Conservation (phyloP, 2,797 vertebrate species). For the Hybognathus amarus region DNA sequence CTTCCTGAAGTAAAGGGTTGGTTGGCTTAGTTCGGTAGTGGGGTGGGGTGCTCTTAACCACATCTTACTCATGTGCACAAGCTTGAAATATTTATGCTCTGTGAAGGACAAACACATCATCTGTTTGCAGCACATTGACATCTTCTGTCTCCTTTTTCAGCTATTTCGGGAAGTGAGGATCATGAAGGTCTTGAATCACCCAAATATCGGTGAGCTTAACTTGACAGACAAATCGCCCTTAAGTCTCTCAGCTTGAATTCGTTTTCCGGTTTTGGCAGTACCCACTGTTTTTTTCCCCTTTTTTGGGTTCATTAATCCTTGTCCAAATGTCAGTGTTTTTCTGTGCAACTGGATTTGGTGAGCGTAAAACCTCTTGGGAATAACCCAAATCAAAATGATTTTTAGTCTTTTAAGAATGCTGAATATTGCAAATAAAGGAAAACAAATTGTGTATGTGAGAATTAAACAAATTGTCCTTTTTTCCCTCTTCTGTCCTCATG, state of each 20-base stretch:
- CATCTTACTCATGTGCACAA: background rate
- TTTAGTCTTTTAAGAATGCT: background rate
- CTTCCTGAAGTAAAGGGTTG: constrained; percentile 54
- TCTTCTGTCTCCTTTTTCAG: constrained; percentile 67
- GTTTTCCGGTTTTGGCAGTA: constrained; percentile 14
- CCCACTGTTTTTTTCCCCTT: background rate
- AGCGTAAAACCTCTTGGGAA: constrained; percentile 2
- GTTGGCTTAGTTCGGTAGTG: background rate
- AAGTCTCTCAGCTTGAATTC: constrained; percentile 34
- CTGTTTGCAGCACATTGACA: constrained; percentile 46
- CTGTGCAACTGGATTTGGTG: constrained; percentile 24
- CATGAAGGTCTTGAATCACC: constrained; percentile 94
- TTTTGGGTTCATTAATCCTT: constrained; percentile 20
- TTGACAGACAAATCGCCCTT: constrained; percentile 18
- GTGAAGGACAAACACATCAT: constrained; percentile 22
- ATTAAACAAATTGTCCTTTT: constrained; percentile 15
- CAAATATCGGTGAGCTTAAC: constrained; percentile 88
- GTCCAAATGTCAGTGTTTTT: constrained; percentile 41
- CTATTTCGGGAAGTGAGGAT: constrained; percentile 93
- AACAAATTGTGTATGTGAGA: background rate
- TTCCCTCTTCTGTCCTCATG: constrained; percentile 33
- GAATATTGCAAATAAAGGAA: background rate
- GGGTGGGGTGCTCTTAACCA: constrained; percentile 2
- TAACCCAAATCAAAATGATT: constrained; percentile 8
- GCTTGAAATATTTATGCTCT: constrained; percentile 28